phyloP scores from a whole-genome alignment of 2,888 invertebrate species.

The Papilio elwesi region DNA sequence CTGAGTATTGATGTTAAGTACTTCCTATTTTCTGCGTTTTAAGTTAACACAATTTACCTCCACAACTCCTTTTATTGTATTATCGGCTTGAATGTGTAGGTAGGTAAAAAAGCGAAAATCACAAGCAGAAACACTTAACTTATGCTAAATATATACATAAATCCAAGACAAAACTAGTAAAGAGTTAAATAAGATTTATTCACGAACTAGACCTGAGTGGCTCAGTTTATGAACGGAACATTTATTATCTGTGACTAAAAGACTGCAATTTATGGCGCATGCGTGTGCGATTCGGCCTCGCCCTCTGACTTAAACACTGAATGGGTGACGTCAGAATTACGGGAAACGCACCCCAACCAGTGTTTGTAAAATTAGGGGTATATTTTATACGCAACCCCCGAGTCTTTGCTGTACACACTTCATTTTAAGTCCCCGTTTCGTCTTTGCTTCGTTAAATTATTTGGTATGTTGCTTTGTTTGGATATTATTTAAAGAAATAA shows the following conservation, averaged over 20 bases:
- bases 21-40: too few relatives aligned
- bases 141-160: neutral
- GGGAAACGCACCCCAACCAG: constrained; percentile 36
- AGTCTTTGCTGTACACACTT: neutral
- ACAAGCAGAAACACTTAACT: too few relatives aligned
- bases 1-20: too few relatives aligned
- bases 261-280: constrained; percentile 41
- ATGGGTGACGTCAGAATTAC: constrained; percentile 61
- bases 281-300: constrained; percentile 56
- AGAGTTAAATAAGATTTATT: constrained; percentile 1
- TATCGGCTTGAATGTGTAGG: too few relatives aligned
- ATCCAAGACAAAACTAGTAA: neutral
- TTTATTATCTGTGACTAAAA: constrained; percentile 19
- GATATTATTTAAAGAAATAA: neutral
- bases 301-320: constrained; percentile 54
- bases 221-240: constrained; percentile 19
- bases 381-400: constrained; percentile 5
- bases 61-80: too few relatives aligned
- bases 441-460: neutral
- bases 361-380: constrained; percentile 30
- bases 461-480: neutral
- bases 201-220: constrained; percentile 14
- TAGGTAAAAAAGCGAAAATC: too few relatives aligned
- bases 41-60: too few relatives aligned
- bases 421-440: neutral